Percentiles rank a stretch among this genome's conserved stretches.
phyloP scores from a whole-genome alignment of 2,113 vertebrate species.

The Martes martes region DNA sequence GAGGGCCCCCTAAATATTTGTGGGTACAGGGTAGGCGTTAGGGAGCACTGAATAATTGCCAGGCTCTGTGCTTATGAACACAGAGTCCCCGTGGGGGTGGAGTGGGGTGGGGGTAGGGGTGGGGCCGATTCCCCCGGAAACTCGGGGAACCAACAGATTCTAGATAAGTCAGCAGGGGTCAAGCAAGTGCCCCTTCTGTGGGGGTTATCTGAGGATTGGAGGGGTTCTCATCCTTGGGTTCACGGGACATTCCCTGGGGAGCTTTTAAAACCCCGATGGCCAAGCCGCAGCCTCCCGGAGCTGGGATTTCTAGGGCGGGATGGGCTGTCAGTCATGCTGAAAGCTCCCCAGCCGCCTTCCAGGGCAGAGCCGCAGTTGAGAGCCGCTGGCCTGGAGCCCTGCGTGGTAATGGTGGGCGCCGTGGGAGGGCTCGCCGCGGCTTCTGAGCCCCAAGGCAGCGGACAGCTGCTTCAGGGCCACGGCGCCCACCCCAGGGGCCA shows the following conservation, averaged over 20 bases:
- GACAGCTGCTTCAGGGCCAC: too few species aligned
- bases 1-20: not conserved
- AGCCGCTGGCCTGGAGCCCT: rapidly evolving
- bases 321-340: rapidly evolving
- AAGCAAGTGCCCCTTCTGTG: rapidly evolving
- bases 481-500: too few species aligned
- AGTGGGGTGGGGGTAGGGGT: too few species aligned
- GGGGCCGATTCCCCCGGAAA: rapidly evolving
- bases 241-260: not conserved
- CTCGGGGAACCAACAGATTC: rapidly evolving
- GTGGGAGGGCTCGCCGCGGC: rapidly evolving
- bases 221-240: too few species aligned
- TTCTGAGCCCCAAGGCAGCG: not conserved
- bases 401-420: too few species aligned
- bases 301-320: not conserved
- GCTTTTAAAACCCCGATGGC: rapidly evolving
- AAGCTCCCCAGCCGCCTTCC: not conserved
- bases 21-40: not conserved
- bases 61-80: not conserved
- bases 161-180: not conserved
- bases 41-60: too few species aligned
- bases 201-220: too few species aligned
- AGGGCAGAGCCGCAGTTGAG: rapidly evolving
- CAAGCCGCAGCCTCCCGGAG: not conserved
- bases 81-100: rapidly evolving